Evolutionary conservation across 2,888 invertebrate genomes (phyloP), one percentile per base, ranked within the genome.

Genomic region (Patella pellucida): DNA sequence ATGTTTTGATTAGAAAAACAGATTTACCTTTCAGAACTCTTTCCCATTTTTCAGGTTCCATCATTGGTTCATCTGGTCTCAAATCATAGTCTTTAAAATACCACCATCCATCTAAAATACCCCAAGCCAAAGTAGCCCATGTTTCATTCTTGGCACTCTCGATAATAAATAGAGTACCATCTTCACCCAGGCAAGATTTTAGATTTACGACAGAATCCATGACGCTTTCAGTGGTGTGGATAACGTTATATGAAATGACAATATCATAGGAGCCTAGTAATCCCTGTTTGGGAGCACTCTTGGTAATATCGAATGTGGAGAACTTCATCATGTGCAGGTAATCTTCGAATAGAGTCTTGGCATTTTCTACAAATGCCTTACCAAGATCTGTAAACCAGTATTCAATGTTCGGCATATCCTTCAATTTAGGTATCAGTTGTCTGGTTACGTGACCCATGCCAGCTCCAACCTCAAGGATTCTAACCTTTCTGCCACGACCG

Each of bases 351-450:
- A 62, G 14, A 62, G 62, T 62, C 23, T 62, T 62, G 2, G 62
- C 62, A 62, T 62, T 62, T 62, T 62, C 62, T 23, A 62, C 62
- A 62, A 62, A 62, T 23, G 62, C 62, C 23, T 62, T 62, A 62
- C 62, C 62, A 62, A 62, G 62, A 19, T 62, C 62, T 62, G 62
- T 62, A 23, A 62, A 62, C 62, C 62, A 62, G 62, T 62, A 62
- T 14, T 62, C 62, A 23, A 62, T 23, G 14, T 62, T 62, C 23
- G 62, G 62, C 15, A 23, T 62, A 23, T 62, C 23, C 12, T 62
- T 62, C 14, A 62, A 23, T 62, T 62, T 62, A 23, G 62, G 62
- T 23, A 62, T 62, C 3, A 62, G 19, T 23, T 62, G 62, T 62
- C 62, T 62, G 23, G 62, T 62, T 62, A 62, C 62, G 15, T 62